Conservation (phyloP, 2,888 invertebrate genomes). For the Nephrotoma flavescens region DNA sequence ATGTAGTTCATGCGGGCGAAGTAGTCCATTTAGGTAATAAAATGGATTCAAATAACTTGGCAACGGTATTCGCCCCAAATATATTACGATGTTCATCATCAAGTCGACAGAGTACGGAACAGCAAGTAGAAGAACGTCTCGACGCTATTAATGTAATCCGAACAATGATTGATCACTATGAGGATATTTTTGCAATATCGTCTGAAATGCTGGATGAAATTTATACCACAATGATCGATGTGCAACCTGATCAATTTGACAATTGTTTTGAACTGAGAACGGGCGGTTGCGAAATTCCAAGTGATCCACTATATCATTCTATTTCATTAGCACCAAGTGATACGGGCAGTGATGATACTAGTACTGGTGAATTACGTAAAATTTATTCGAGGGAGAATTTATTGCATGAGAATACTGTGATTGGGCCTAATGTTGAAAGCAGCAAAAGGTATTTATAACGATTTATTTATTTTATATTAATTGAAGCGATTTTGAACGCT, state of each 20-base stretch:
- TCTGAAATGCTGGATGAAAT: conserved; percentile 75
- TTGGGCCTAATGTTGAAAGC: conserved; percentile 28
- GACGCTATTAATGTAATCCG: conserved; percentile 86
- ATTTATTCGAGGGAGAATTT: conserved; percentile 62
- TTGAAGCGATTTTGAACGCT: no score
- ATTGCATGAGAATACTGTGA: conserved; percentile 55
- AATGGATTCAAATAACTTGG: conserved; percentile 86
- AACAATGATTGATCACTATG: conserved; percentile 55
- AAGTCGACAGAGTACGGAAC: conserved; percentile 16
- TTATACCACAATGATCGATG: conserved; percentile 71
- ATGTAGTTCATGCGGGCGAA: conserved; percentile 18
- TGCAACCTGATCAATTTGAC: conserved; percentile 69
- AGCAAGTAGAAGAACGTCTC: conserved; percentile 48
- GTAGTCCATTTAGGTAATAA: conserved; percentile 52
- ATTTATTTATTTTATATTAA: no score
- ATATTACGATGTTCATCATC: conserved; percentile 68
- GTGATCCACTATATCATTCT: neutral
- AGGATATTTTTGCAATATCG: conserved; percentile 59
- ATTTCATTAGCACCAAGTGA: neutral
- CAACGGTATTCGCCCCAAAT: conserved; percentile 89
- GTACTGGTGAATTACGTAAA: neutral
- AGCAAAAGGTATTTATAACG: conserved; percentile 9
- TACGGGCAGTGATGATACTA: neutral
- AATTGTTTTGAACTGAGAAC: neutral
- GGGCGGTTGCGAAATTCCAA: neutral